phyloP scores from a whole-genome alignment of 2,888 invertebrate genomes.

The Luffia ferchaultella region DNA sequence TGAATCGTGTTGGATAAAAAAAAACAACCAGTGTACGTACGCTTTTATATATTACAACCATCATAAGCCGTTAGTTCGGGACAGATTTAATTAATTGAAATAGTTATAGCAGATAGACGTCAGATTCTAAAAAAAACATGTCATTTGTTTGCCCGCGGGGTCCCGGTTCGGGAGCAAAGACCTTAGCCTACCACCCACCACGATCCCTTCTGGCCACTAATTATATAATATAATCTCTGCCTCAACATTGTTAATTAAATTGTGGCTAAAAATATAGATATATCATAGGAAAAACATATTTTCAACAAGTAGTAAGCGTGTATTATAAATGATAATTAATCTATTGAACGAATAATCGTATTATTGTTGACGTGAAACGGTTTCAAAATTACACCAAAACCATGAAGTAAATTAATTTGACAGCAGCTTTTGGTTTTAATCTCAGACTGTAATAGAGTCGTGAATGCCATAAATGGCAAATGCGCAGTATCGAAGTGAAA shows the following conservation, averaged over 20 bases:
- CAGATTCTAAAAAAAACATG: constrained; percentile 36
- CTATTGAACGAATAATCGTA: too few relatives aligned
- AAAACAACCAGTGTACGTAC: constrained; percentile 24
- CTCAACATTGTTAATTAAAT: not conserved
- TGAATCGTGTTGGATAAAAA: too few relatives aligned
- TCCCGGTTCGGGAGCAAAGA: constrained; percentile 9
- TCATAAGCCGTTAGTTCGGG: constrained; percentile 19
- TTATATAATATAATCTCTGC: not conserved
- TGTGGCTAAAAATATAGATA: not conserved
- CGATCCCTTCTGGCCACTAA: not conserved
- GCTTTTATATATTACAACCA: constrained; percentile 43
- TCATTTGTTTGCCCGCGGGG: constrained; percentile 24
- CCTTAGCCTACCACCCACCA: constrained; percentile 22
- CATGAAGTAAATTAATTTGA: too few relatives aligned
- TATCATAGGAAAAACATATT: too few relatives aligned
- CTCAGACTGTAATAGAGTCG: too few relatives aligned
- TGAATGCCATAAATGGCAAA: too few relatives aligned
- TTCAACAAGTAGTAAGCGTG: too few relatives aligned
- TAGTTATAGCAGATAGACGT: constrained; percentile 38
- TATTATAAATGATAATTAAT: too few relatives aligned
- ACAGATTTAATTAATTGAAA: constrained; percentile 43
- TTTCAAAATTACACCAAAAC: too few relatives aligned
- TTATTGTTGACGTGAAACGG: too few relatives aligned
- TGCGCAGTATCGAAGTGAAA: too few relatives aligned
- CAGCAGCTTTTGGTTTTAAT: too few relatives aligned